Conservation (phyloP, 2,797 vertebrate genomes). For the Saxicola maurus region DNA sequence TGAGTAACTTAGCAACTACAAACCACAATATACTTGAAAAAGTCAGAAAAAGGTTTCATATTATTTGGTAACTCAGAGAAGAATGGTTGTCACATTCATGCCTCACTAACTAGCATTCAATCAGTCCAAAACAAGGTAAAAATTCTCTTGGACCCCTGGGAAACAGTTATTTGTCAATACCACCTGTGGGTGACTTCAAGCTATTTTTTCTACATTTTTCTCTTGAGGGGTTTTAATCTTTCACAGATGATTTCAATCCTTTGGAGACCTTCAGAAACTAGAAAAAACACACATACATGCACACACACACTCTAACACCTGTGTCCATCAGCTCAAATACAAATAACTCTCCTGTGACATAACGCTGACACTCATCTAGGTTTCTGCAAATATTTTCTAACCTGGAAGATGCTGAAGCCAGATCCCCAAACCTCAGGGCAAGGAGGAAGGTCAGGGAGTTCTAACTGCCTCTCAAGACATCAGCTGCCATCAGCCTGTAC, state of each 20-base stretch:
- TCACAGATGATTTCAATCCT: neutral
- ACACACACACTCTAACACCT: rapidly evolving
- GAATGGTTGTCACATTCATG: neutral
- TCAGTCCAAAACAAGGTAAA: neutral
- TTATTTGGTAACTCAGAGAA: neutral
- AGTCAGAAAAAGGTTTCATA: neutral
- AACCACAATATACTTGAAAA: neutral
- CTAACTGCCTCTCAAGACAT: neutral
- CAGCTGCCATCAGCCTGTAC: neutral
- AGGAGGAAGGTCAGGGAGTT: neutral
- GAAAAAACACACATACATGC: neutral
- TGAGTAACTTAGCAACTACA: neutral
- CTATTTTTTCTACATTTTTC: neutral
- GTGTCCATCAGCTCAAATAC: neutral
- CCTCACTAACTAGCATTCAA: neutral
- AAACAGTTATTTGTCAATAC: neutral
- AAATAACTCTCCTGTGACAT: neutral
- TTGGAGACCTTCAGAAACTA: neutral
- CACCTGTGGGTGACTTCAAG: neutral
- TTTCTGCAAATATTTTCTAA: neutral
- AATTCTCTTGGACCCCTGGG: neutral
- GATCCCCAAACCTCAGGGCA: neutral
- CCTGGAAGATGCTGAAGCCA: neutral
- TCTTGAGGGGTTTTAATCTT: neutral
- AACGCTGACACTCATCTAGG: rapidly evolving